A percentile compares a stretch with the other conserved stretches of the same genome.
Conservation (phyloP, 2,797 vertebrate species). For the Centropyge bicolor region DNA sequence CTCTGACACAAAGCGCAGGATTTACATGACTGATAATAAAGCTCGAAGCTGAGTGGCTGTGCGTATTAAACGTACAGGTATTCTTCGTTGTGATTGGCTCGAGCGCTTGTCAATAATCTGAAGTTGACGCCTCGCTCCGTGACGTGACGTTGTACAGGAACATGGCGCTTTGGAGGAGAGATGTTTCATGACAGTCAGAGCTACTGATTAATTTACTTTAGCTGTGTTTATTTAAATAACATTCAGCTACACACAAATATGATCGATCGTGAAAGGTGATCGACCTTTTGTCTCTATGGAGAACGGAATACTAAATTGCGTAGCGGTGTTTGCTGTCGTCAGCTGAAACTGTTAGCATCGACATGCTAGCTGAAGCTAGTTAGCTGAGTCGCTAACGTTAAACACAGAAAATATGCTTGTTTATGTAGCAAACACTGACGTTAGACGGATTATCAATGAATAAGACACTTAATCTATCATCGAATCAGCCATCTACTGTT, state of each 20-base stretch:
- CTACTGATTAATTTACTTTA: constrained; percentile 52
- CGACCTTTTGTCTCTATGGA: constrained; percentile 60
- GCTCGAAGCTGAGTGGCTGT: constrained; percentile 58
- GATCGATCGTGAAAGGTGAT: constrained; percentile 58
- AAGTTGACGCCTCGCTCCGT: constrained; percentile 56
- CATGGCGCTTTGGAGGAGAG: constrained; percentile 84
- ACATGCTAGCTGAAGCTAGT: constrained; percentile 72
- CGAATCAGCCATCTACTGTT: constrained; percentile 35
- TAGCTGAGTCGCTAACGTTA: constrained; percentile 69
- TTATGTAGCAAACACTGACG: constrained; percentile 33
- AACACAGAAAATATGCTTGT: constrained; percentile 60
- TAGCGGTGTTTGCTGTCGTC: constrained; percentile 76
- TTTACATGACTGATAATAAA: constrained; percentile 47
- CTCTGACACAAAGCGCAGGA: constrained; percentile 47
- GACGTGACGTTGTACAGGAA: constrained; percentile 79
- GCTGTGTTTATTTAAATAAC: constrained; percentile 30
- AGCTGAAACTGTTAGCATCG: constrained; percentile 78
- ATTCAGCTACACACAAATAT: constrained; percentile 42
- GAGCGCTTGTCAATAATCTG: constrained; percentile 43
- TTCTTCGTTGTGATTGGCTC: constrained; percentile 61
- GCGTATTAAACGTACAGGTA: fast-evolving
- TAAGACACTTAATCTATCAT: constrained; percentile 30
- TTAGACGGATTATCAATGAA: constrained; percentile 60
- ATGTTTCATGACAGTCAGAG: constrained; percentile 75
- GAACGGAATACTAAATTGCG: constrained; percentile 51